phyloP scores from a whole-genome alignment of 2,113 vertebrate genomes.

The Apodemus speciosus region DNA sequence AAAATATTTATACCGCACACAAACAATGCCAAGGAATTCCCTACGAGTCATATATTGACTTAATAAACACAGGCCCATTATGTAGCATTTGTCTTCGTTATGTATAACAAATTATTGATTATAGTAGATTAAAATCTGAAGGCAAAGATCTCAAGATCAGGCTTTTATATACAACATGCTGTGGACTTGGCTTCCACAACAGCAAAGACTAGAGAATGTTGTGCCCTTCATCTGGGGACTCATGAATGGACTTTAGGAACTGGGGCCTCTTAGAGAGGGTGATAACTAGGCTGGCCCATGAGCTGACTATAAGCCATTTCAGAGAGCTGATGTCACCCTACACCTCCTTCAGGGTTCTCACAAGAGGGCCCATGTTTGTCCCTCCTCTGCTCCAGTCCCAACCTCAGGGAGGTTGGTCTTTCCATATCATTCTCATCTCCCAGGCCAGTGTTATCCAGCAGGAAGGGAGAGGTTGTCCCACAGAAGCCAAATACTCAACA shows the following conservation, averaged over 20 bases:
- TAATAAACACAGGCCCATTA: conserved; percentile 84
- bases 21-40: conserved; percentile 87
- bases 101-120: conserved; percentile 80
- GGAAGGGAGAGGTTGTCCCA: not conserved
- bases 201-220: accelerated
- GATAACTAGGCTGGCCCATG: not conserved
- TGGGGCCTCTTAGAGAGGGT: not conserved
- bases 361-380: accelerated
- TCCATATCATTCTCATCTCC: accelerated
- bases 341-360: not conserved
- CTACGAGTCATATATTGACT: conserved; percentile 79
- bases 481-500: accelerated
- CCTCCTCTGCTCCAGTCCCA: accelerated
- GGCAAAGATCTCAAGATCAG: not conserved
- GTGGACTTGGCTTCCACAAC: not conserved
- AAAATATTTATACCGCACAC: conserved; percentile 86
- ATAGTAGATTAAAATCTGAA: conserved; percentile 65
- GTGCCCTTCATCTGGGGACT: not conserved
- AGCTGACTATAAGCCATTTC: not conserved
- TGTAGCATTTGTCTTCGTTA: conserved; percentile 82
- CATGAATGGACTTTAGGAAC: not conserved
- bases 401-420: accelerated
- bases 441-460: accelerated
- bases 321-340: not conserved
- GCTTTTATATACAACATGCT: not conserved